Base-by-base conservation (phyloP, 2,113 vertebrate genomes). In the Antechinus stuartii region DNA sequence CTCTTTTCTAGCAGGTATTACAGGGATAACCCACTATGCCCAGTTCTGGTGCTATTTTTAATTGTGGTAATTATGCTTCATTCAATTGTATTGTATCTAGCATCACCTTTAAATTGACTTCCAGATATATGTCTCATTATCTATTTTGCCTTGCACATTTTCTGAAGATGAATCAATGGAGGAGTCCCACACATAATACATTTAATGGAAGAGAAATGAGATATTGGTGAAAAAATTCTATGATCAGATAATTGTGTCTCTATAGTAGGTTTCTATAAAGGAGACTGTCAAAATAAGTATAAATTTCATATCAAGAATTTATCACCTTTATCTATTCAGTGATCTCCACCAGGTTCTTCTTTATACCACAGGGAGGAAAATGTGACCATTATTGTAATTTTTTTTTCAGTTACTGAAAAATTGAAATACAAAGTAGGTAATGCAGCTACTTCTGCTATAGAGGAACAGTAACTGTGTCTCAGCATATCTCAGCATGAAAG, bases 401-500 rank as follows among this genome's bases (percentile, higher is more conserved):
- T 97, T 47, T 95, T 95, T 95, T 92, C 91, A 91, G 84, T 96
- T 97, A 96, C 94, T 56, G 97, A 95, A 92, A 96, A 98, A 98
- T 97, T 97, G 94, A 93, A 93, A 95, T 93, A 98, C 92, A 95
- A 97, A 98, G 95, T 94, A 98, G 93, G 76, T 96, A 97, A 96
- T 96, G 57, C 30, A 89, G 14, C 47, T 97, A 84, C 68, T 93
- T 42, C 56, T 95, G 89, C 93, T 97, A 92, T 91, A 94, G 1
- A 6, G 92, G 96, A 98, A 94, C 12, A 54, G 95, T 92, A 97
- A 84, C 68, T 84, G 89, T 90, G 96, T 95, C 93, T 98, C 95
- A 42, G 90, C 96, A 54, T 95, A 96, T 97, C 97, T 96, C 97
- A 97, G 97, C 95, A 50, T 98, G 97, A 98, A 98, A 98, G 93